A percentile compares a stretch with the other conserved stretches of the same genome.
These are phyloP conservation scores for Conger conger DNA, from an alignment of 2,113 vertebrate genomes.

Conservation along the genomic window DNA sequence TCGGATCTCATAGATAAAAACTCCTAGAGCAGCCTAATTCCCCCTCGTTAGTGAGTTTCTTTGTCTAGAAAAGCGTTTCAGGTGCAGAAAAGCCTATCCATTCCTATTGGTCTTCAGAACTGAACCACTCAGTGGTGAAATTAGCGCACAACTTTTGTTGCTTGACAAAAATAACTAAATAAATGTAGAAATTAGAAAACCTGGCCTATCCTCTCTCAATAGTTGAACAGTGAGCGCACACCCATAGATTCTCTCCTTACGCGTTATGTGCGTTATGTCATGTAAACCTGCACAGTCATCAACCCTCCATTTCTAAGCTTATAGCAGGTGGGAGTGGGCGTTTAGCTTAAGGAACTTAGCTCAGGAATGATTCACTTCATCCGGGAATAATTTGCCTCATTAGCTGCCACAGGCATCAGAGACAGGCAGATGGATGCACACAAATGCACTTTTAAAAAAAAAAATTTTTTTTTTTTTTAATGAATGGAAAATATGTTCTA, in stretches of 20 bases:
- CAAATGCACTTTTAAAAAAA: neutral
- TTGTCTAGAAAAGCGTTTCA: too few species aligned
- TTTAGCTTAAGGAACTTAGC: neutral
- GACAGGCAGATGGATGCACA: neutral
- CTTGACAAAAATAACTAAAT: neutral
- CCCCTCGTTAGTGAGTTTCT: too few species aligned
- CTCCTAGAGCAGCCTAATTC: too few species aligned
- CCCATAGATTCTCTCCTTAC: neutral
- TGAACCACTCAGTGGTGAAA: neutral
- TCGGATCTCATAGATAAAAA: too few species aligned
- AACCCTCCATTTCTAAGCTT: neutral
- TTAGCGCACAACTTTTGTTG: neutral
- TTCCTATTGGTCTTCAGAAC: neutral
- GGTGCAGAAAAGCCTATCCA: too few species aligned
- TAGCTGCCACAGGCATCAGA: too few species aligned
- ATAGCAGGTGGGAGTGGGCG: neutral
- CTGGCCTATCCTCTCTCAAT: neutral
- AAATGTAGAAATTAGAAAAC: neutral
- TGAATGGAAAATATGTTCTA: neutral
- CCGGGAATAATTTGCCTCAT: neutral
- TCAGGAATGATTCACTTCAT: too few species aligned
- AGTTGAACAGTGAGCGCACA: neutral
- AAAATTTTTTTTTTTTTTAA: neutral
- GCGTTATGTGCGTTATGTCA: neutral
- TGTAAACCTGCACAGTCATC: neutral